Evolutionary conservation across 2,797 vertebrate species (phyloP).

Genomic region (Syncerus caffer): DNA sequence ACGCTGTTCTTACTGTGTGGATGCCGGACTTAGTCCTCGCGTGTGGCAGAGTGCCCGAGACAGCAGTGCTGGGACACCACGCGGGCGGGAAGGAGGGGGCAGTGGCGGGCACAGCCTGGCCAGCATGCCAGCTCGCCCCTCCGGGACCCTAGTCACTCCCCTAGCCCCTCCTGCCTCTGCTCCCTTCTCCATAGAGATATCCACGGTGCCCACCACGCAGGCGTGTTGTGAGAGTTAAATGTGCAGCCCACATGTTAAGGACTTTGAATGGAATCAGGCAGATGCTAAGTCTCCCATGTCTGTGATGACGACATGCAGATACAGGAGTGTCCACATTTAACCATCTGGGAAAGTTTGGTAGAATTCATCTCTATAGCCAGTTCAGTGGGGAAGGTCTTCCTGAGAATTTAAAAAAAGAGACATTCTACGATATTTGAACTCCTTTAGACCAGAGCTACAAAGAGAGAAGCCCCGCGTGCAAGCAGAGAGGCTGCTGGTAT

Average conservation of each 20-base stretch:
- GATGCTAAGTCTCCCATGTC: neutral
- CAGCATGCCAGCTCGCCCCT: neutral
- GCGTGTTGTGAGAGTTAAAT: neutral
- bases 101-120: neutral
- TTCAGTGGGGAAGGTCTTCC: neutral
- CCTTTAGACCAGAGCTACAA: neutral
- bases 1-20: neutral
- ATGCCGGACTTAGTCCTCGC: neutral
- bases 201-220: neutral
- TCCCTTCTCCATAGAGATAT: neutral
- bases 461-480: neutral
- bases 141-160: neutral
- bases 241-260: neutral
- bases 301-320: neutral
- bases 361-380: neutral
- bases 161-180: neutral
- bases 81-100: neutral
- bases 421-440: neutral
- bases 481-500: neutral
- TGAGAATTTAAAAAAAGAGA: neutral
- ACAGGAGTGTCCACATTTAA: neutral
- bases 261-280: neutral
- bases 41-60: neutral
- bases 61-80: neutral
- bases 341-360: neutral